Conservation (phyloP, 1,140 invertebrate genomes). For the Idris sp. region DNA sequence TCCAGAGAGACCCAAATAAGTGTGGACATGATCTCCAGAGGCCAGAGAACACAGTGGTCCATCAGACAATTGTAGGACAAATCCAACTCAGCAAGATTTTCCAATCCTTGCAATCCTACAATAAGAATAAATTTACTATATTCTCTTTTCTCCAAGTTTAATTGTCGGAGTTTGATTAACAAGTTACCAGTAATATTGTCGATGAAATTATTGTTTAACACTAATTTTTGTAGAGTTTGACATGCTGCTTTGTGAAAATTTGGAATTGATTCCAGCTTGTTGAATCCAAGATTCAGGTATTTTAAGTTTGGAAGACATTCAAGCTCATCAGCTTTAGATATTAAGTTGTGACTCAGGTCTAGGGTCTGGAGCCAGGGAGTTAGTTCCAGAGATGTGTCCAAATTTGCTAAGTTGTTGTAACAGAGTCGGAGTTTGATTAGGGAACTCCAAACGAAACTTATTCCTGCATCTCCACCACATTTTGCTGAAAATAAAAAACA, state of each 20-base stretch:
- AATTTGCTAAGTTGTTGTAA: constrained; percentile 79
- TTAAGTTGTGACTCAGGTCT: constrained; percentile 81
- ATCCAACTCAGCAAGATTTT: constrained; percentile 80
- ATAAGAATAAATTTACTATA: constrained; percentile 3
- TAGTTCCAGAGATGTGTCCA: constrained; percentile 81
- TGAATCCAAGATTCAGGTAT: constrained; percentile 82
- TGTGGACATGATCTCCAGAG: constrained; percentile 78
- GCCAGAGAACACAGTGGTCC: constrained; percentile 80
- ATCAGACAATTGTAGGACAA: constrained; percentile 82
- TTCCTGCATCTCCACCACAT: constrained; percentile 81
- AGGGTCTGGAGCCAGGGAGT: constrained; percentile 81
- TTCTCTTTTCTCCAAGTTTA: too few species aligned
- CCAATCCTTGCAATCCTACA: constrained; percentile 77
- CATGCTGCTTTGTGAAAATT: constrained; percentile 77
- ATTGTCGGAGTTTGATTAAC: too few species aligned
- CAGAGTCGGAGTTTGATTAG: constrained; percentile 79
- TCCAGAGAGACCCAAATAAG: constrained; percentile 79
- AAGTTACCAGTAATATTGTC: constrained; percentile 75
- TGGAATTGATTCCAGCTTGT: constrained; percentile 80
- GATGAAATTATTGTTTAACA: constrained; percentile 81
- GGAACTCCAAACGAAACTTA: constrained; percentile 81
- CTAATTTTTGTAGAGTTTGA: constrained; percentile 77
- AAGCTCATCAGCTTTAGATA: constrained; percentile 72
- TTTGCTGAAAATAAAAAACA: constrained; percentile 69
- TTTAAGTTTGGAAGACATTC: constrained; percentile 81